Base-by-base conservation (phyloP, 2,797 vertebrate genomes). In the Danionella dracula region DNA sequence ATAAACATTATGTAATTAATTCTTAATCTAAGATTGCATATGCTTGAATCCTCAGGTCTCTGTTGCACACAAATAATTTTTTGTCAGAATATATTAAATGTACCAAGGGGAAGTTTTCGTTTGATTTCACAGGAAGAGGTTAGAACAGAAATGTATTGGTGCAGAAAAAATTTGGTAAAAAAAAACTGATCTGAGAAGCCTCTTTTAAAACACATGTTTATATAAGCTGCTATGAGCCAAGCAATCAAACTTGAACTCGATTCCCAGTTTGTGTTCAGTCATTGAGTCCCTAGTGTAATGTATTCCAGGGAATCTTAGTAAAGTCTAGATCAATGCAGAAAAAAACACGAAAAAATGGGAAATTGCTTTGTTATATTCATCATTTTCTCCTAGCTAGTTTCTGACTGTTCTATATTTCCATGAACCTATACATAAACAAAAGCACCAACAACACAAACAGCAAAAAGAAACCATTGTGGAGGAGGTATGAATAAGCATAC, bases 401-500 rank as follows among this genome's bases (percentile, higher is more conserved):
- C n/a, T n/a, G n/a, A n/a, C n/a, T n/a, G n/a, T n/a, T n/a, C n/a
- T n/a, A n/a, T n/a, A n/a, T n/a, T n/a, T n/a, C n/a, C n/a, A n/a
- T n/a, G n/a, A n/a, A n/a, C n/a, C n/a, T n/a, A n/a, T 57, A 45
- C 45, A 45, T 9, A 4, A 32, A 54, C 66, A 57, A 56, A 46
- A 8, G 49, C 4, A 4, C 44, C 42, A 48, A 64, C 23, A 12
- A 2, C 60, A 53, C 63, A 27, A 32, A 44, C 44, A n/a, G n/a
- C n/a, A 51, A 78, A n/a, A n/a, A n/a, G n/a, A 69, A 66, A 44
- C 44, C 70, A 55, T 66, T 62, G 42, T 68, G 62, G 72, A 73
- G 64, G 27, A 8, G 35, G 16, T 7, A 48, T 44, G 61, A 49
- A 50, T 50, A 56, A 35, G 41, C 27, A 35, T 12, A 15, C 45